These are phyloP conservation scores for Hafferia zeledoni DNA, from an alignment of 2,797 vertebrate genomes.

Conservation along the genomic window DNA sequence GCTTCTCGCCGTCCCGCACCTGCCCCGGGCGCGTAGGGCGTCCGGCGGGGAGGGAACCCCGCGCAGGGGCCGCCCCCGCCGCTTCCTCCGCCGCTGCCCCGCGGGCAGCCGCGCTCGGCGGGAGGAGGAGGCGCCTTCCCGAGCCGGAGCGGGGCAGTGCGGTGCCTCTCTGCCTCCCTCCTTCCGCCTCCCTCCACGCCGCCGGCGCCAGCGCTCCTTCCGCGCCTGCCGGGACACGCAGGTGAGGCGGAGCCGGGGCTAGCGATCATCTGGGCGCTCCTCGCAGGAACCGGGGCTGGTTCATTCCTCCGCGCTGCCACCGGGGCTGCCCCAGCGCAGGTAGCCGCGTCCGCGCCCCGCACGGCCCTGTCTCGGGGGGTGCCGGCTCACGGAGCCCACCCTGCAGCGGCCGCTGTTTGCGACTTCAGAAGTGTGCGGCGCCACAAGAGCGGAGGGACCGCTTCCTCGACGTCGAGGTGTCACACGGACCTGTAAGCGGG, in stretches of 20 bases:
- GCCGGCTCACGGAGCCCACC: not conserved
- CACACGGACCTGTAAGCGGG: not conserved
- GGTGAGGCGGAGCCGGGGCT: not conserved
- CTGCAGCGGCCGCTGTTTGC: fast-evolving
- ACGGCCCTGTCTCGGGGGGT: too few species aligned
- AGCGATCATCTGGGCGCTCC: not conserved
- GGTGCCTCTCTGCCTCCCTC: not conserved
- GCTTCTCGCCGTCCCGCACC: not conserved
- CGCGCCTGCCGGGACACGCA: not conserved
- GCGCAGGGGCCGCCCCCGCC: not conserved
- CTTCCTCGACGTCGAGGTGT: fast-evolving
- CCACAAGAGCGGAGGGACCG: fast-evolving
- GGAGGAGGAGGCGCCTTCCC: not conserved
- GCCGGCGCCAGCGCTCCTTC: not conserved
- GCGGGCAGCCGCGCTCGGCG: not conserved
- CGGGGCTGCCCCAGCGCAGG: not conserved
- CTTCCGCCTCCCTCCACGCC: not conserved
- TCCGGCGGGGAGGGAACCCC: not conserved
- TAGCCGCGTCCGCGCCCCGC: not conserved
- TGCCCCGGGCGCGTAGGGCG: not conserved
- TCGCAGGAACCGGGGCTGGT: too few species aligned
- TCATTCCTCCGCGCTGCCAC: not conserved
- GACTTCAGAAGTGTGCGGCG: fast-evolving
- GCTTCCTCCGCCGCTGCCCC: not conserved
- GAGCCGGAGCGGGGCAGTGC: not conserved